Evolutionary conservation across 2,113 vertebrate species (phyloP), one percentile per base, ranked within the genome.

Genomic region (Strix uralensis): DNA sequence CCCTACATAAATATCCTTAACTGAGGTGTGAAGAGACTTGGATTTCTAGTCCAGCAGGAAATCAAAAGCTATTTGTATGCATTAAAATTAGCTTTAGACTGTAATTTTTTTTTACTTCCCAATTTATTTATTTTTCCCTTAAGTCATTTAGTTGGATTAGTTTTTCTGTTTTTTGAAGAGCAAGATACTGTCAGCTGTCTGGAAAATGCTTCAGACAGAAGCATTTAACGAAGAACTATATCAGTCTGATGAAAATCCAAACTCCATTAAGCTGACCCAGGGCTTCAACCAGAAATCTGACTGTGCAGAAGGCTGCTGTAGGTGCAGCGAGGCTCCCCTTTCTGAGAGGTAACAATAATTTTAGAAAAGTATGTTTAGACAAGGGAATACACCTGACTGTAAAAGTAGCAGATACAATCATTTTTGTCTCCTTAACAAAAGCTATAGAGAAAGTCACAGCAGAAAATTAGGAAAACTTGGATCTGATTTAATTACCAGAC

Each of bases 41-140:
- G 36, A 86, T 65, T 86, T 92, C 74, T 93, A 90, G 62, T 46
- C 71, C 49, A 72, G 74, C 49, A 85, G 77, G 74, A 94, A 96
- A 65, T 85, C 36, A 82, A 82, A 83, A 80, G 19, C 47, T 85
- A 40, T 80, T 66, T 90, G 38, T 67, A 83, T 51, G n/a, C 46
- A 83, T 51, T 87, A 82, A 80, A 95, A 90, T 80, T 86, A 88
- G 26, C 59, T 92, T 85, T 63, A 75, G 61, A 86, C 30, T 32
- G 7, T 15, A 65, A 32, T 36, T n/a, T 40, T 57, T 57, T 61
- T 70, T 52, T 22, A 46, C 25, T 71, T 58, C 25, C 22, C 58
- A 75, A 93, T 88, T 92, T 72, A 57, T 11, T 61, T 75, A n/a
- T 91, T 62, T 86, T 80, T 1, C 22, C 58, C 27, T 65, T 57